Evolutionary conservation across 2,113 vertebrate genomes (phyloP), one percentile per base, ranked within the genome.

Genomic region (Caranx ignobilis): DNA sequence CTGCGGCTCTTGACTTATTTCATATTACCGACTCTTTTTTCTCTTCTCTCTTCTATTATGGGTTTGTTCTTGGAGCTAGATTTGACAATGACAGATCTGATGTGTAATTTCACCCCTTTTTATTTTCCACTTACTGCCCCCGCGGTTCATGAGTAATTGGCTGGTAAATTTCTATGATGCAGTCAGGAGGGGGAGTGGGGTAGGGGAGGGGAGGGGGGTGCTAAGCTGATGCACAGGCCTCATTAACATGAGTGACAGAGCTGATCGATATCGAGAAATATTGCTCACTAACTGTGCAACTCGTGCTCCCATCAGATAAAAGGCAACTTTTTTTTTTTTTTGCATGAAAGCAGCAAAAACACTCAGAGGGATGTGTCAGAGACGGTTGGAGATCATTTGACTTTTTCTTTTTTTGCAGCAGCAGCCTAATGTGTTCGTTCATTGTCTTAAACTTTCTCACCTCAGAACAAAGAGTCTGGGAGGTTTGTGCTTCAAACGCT

Each of bases 81-180:
- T 71, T 73, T 75, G 69, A 59, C 65, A 80, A 56, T 74, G 68
- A 77, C 18, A 60, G 60, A 85, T 77, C 43, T 75, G 60, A 75
- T 57, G 0, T 18, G 59, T 54, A 77, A 82, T 79, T 88, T 34
- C 77, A 57, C 5, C 19, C 48, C 26, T 26, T 71, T 47, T 74
- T 71, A 56, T 57, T 70, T 75, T 39, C 35, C 60, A 61, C 74
- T 67, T 9, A 1, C 61, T 45, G 73, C 47, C 71, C 1, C 71
- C 1, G 39, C n/a, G 64, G 64, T 66, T 68, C 21, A 37, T 52
- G 59, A 80, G 64, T 77, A 84, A 84, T 82, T 82, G 74, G 26
- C 41, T 57, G 70, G 55, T 72, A 71, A 32, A 71, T 82, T 34
- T 71, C 26, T 32, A 41, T 55, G 65, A 78, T 78, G 75, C 64